These are phyloP conservation scores for Pseudoips prasinana DNA, from an alignment of 2,888 invertebrate species.

Conservation along the genomic window DNA sequence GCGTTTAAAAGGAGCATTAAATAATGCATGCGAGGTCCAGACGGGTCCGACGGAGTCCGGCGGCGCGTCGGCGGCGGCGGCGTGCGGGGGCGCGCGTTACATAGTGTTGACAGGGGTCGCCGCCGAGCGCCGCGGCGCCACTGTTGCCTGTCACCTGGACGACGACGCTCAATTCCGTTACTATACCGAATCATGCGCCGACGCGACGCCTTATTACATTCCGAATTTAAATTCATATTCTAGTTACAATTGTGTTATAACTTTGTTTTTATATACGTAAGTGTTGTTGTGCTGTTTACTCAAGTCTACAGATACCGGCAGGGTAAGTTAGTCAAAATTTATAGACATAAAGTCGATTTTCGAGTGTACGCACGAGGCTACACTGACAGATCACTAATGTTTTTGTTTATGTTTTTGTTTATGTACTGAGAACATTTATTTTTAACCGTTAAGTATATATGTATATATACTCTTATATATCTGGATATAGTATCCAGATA, in stretches of 20 bases:
- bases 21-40: slow-evolving; percentile 23
- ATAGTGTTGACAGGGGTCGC: slow-evolving; percentile 48
- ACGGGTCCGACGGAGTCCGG: slow-evolving; percentile 17
- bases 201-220: slow-evolving; percentile 35
- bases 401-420: slow-evolving; percentile 51
- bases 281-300: slow-evolving; percentile 1
- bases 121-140: slow-evolving; percentile 69
- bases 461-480: too few relatives aligned
- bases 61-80: slow-evolving; percentile 14
- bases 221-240: too few relatives aligned
- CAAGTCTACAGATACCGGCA: too few relatives aligned
- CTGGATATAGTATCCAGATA: too few relatives aligned
- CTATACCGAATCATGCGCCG: slow-evolving; percentile 43
- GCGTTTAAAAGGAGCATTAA: slow-evolving; percentile 8
- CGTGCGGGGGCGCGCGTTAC: slow-evolving; percentile 39
- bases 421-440: neutral
- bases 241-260: too few relatives aligned
- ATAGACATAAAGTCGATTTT: slow-evolving; percentile 26
- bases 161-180: slow-evolving; percentile 40
- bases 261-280: neutral
- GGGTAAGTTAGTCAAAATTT: slow-evolving; percentile 23
- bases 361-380: slow-evolving; percentile 39
- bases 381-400: slow-evolving; percentile 52
- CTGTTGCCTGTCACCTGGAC: slow-evolving; percentile 50
- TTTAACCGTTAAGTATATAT: neutral